Evolutionary conservation across 2,888 invertebrate species (phyloP).

Genomic region (Heliconius cydno): DNA sequence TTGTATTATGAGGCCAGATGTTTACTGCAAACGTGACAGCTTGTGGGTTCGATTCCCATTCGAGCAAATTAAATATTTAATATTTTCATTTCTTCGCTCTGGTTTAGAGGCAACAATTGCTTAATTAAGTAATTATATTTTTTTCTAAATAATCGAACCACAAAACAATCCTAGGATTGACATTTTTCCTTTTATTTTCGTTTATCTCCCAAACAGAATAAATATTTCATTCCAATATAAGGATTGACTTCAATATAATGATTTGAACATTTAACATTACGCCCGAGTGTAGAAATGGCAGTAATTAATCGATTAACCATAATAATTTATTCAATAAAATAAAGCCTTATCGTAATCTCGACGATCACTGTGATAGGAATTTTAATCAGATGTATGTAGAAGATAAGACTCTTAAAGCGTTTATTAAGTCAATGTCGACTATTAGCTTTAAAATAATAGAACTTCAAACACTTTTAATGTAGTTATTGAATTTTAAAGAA

Average conservation of each 20-base stretch:
- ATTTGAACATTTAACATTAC: no score
- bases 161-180: no score
- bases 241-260: no score
- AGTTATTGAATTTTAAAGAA: not conserved
- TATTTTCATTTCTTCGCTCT: no score
- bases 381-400: conserved; percentile 16
- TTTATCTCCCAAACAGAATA: not conserved
- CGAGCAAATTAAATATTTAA: no score
- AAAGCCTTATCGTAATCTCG: conserved; percentile 19
- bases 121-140: no score
- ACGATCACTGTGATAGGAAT: conserved; percentile 20
- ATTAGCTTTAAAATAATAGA: conserved; percentile 20
- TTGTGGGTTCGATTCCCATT: no score
- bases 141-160: no score
- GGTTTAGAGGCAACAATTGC: no score
- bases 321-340: conserved; percentile 18
- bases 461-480: conserved; percentile 8
- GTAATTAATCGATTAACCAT: conserved; percentile 20
- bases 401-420: not conserved
- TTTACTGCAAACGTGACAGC: no score
- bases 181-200: no score
- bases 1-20: not conserved
- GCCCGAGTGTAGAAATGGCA: not conserved
- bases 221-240: not conserved
- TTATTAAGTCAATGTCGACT: conserved; percentile 21